These are phyloP conservation scores for Ophraella communa DNA, from an alignment of 2,888 invertebrate genomes.

Conservation along the genomic window DNA sequence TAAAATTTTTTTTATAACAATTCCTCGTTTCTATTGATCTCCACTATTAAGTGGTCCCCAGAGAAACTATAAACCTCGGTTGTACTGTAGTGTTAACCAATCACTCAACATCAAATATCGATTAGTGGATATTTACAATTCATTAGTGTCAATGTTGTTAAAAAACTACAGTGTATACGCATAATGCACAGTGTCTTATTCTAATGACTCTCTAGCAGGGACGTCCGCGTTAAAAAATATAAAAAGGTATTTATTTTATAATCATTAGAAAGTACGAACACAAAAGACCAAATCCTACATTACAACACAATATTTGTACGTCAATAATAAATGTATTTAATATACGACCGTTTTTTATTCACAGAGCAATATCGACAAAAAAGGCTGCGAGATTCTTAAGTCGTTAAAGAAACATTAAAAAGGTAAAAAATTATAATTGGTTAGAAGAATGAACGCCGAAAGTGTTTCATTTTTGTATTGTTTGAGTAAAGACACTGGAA, in stretches of 20 bases:
- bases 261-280: background rate
- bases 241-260: background rate
- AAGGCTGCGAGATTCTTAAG: too few species aligned
- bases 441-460: too few species aligned
- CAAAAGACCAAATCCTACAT: too few species aligned
- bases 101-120: constrained; percentile 22
- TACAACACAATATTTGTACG: too few species aligned
- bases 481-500: too few species aligned
- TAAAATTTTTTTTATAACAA: background rate
- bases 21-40: background rate
- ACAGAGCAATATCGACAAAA: too few species aligned
- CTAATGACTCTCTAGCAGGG: background rate
- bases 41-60: background rate
- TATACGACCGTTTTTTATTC: too few species aligned
- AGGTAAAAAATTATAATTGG: too few species aligned
- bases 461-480: too few species aligned
- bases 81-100: constrained; percentile 15
- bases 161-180: constrained; percentile 4
- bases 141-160: constrained; percentile 18
- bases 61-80: constrained; percentile 4
- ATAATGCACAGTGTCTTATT: constrained; percentile 1
- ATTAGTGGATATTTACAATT: constrained; percentile 26
- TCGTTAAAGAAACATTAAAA: too few species aligned
- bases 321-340: too few species aligned
- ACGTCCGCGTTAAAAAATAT: background rate